Percentiles rank a stretch among this genome's conserved stretches.
Evolutionary conservation across 2,888 invertebrate species (phyloP).

Genomic region (Spisula solida): DNA sequence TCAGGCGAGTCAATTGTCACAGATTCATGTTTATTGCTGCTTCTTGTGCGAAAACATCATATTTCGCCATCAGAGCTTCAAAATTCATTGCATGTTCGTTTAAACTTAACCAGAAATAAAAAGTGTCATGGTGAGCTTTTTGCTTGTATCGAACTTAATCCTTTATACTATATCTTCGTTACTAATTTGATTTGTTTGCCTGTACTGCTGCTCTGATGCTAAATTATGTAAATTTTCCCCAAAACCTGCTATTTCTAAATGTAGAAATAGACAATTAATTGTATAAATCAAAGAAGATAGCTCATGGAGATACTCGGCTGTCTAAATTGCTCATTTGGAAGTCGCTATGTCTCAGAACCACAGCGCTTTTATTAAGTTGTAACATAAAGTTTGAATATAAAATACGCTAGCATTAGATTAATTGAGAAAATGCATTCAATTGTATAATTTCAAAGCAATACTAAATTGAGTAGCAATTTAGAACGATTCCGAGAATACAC

Average conservation of each 20-base stretch:
- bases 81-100: too few species aligned
- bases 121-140: too few species aligned
- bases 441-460: background rate
- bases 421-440: background rate
- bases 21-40: too few species aligned
- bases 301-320: too few species aligned
- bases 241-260: background rate
- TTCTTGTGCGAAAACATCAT: too few species aligned
- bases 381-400: background rate
- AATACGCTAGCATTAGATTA: background rate
- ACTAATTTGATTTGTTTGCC: background rate
- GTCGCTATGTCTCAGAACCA: background rate
- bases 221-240: constrained; percentile 19
- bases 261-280: constrained; percentile 28
- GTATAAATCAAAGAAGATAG: constrained; percentile 38
- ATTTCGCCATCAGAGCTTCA: too few species aligned
- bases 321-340: background rate
- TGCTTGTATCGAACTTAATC: too few species aligned
- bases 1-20: too few species aligned
- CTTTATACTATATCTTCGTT: background rate
- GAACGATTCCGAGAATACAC: too few species aligned
- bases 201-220: background rate
- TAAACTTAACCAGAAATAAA: too few species aligned
- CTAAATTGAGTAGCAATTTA: background rate
- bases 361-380: background rate